Conservation (phyloP, 2,888 invertebrate genomes). For the Nephrotoma flavescens region DNA sequence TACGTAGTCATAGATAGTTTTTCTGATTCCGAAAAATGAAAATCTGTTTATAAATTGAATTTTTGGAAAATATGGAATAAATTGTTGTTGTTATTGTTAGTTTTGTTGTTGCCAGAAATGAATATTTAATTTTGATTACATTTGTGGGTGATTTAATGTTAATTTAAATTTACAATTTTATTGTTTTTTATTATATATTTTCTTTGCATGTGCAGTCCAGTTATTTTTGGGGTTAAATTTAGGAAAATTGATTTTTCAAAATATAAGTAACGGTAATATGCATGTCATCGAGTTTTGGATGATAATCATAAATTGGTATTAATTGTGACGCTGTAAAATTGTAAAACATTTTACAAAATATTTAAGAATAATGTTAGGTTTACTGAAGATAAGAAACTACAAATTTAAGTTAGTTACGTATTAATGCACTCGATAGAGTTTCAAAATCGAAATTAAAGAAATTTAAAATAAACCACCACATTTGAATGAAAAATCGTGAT, state of each 20-base stretch:
- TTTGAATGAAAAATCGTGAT: too few relatives aligned
- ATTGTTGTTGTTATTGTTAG: not conserved
- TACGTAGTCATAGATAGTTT: not conserved
- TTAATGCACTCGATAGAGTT: too few relatives aligned
- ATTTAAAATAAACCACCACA: too few relatives aligned
- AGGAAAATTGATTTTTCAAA: not conserved
- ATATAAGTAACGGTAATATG: not conserved
- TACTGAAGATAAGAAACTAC: too few relatives aligned
- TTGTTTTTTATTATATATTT: not conserved
- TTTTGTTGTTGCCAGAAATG: not conserved
- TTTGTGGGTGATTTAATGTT: not conserved
- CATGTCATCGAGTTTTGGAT: not conserved
- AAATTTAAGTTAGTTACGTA: too few relatives aligned
- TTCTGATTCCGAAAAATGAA: not conserved
- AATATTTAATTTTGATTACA: not conserved
- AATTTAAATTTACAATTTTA: not conserved
- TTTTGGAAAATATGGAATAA: not conserved
- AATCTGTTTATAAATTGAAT: not conserved
- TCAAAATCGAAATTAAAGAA: too few relatives aligned
- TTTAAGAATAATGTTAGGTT: too few relatives aligned
- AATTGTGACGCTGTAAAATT: too few relatives aligned
- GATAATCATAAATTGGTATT: not conserved
- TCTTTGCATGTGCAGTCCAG: too few relatives aligned
- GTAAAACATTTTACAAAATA: too few relatives aligned
- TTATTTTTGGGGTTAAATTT: not conserved